Evolutionary conservation across 2,113 vertebrate genomes (phyloP).

Genomic region (Psilopogon haemacephalus): DNA sequence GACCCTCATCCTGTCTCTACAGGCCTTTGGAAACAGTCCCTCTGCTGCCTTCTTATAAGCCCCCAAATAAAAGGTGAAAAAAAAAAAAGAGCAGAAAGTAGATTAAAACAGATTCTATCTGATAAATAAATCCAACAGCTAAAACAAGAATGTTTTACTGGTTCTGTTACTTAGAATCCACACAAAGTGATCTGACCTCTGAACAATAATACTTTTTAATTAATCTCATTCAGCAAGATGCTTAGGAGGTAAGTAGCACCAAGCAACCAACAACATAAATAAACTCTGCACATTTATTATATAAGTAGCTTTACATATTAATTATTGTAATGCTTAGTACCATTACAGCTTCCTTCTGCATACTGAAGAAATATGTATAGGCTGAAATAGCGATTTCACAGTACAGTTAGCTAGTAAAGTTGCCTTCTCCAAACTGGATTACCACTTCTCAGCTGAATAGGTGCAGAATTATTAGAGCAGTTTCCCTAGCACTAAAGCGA

Average conservation of each 20-base stretch:
- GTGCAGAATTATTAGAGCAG: background rate
- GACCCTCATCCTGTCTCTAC: too few species aligned
- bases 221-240: conserved; percentile 11
- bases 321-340: conserved; percentile 14
- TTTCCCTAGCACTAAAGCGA: background rate
- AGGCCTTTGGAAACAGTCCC: too few species aligned
- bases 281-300: background rate
- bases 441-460: background rate
- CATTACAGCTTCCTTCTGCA: background rate
- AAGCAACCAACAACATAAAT: background rate
- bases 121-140: conserved; percentile 52
- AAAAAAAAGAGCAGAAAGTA: background rate
- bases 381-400: background rate
- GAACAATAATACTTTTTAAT: background rate
- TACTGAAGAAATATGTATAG: background rate
- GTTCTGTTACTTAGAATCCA: conserved; percentile 26
- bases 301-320: background rate
- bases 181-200: conserved; percentile 45
- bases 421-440: background rate
- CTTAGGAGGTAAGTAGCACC: background rate
- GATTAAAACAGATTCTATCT: conserved; percentile 25
- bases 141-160: conserved; percentile 56
- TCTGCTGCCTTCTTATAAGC: too few species aligned
- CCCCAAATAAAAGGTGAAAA: too few species aligned
- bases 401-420: background rate